Evolutionary conservation across 1,140 invertebrate species (phyloP).

Genomic region (Popillia japonica): DNA sequence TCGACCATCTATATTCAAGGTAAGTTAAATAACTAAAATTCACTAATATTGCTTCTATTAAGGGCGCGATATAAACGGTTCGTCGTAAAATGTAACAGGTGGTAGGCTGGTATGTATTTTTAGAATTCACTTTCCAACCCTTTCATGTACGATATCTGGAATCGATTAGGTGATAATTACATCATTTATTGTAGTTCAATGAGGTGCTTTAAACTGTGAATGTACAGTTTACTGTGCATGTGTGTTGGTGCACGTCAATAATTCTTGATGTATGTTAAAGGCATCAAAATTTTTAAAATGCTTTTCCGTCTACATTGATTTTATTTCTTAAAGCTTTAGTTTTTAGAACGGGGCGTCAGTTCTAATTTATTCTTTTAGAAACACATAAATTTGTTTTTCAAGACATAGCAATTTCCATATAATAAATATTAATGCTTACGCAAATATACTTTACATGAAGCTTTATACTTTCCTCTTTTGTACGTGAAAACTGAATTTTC

Average conservation of each 20-base stretch:
- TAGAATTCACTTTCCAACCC: not conserved
- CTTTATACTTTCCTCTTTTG: not conserved
- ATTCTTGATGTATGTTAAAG: too few species aligned
- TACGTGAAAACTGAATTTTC: not conserved
- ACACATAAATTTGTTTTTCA: not conserved
- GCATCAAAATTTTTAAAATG: too few species aligned
- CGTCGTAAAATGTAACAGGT: constrained; percentile 18
- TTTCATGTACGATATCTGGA: not conserved
- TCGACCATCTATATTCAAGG: not conserved
- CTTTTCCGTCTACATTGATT: too few species aligned
- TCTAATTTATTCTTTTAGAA: not conserved
- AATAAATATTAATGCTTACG: not conserved
- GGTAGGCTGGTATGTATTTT: constrained; percentile 5
- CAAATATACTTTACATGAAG: not conserved
- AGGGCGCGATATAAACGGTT: not conserved
- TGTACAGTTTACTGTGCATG: too few species aligned
- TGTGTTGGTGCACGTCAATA: too few species aligned
- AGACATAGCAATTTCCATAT: not conserved
- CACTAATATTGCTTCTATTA: too few species aligned
- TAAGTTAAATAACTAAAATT: not conserved
- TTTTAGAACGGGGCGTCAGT: not conserved
- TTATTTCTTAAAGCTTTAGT: too few species aligned
- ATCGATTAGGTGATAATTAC: not conserved
- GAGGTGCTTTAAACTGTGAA: too few species aligned
- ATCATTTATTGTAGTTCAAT: not conserved